Conservation (phyloP, 2,888 invertebrate species). For the Agriotes lineatus region DNA sequence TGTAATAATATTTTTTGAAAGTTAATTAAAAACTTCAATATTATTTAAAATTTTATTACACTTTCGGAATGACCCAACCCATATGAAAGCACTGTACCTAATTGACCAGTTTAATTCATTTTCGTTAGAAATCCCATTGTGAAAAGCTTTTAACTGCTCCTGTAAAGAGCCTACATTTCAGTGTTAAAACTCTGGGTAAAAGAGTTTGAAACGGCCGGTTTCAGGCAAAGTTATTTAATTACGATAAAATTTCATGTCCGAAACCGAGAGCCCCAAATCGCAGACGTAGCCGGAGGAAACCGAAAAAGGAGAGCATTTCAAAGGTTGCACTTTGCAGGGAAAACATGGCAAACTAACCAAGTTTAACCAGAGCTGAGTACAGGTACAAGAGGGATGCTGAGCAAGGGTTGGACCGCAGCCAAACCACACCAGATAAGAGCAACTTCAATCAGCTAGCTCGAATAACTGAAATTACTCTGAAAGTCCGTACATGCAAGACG, state of each 20-base stretch:
- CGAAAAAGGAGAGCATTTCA: slow-evolving; percentile 40
- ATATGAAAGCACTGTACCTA: too few species aligned
- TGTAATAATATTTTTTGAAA: too few species aligned
- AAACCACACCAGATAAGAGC: slow-evolving; percentile 51
- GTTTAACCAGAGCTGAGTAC: slow-evolving; percentile 21
- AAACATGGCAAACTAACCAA: slow-evolving; percentile 34
- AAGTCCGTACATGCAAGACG: not conserved
- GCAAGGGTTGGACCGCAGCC: slow-evolving; percentile 50
- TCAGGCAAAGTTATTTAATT: slow-evolving; percentile 26
- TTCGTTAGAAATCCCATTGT: too few species aligned
- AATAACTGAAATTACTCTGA: slow-evolving; percentile 33
- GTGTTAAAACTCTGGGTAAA: not conserved
- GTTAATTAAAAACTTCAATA: too few species aligned
- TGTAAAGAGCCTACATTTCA: not conserved
- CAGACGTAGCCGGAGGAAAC: slow-evolving; percentile 34
- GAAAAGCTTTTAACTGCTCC: too few species aligned
- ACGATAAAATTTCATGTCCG: slow-evolving; percentile 15
- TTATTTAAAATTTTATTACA: too few species aligned
- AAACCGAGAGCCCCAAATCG: slow-evolving; percentile 14
- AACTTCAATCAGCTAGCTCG: slow-evolving; percentile 39
- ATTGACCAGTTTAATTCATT: too few species aligned
- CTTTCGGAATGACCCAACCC: too few species aligned
- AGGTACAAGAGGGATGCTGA: slow-evolving; percentile 41
- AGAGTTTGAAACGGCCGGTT: not conserved
- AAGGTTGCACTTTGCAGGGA: slow-evolving; percentile 39